Evolutionary conservation across 2,113 vertebrate species (phyloP), one percentile per base, ranked within the genome.

Genomic region (Sylvilagus bachmani): DNA sequence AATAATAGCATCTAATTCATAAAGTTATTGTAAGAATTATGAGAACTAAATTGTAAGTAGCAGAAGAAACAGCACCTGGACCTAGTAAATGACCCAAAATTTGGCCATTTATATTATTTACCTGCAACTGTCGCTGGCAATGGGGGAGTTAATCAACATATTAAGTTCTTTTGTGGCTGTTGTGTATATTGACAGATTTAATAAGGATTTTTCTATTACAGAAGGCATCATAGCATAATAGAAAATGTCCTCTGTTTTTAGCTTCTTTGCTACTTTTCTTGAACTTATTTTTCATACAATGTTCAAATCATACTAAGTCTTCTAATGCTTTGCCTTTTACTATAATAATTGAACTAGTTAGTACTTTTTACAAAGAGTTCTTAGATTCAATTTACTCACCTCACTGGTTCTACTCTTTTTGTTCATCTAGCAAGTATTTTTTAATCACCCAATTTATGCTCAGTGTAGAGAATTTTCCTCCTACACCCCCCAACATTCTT

Each of bases 1-100:
- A 61, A 55, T 87, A 58, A 49, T 55, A 67, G 1, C 10, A 27
- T 13, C 27, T 53, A 53, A 9, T 62, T 70, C 55, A 33, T 36
- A 36, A 91, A 81, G 33, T 66, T 75, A 67, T 93, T n/a, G 6
- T 49, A 49, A 88, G 6, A 89, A 82, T 82, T 89, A 25, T 19
- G 75, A 10, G 13, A 73, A 55, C 33, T 61, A 49, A 94, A 69
- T 61, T 22, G 44, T 33, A 24, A 36, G 17, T 84, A 58, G 25
- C 22, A 51, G 6, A 75, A 4, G 1, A 61, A 49, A 91, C 19
- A 67, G 44, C 12, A 58, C 29, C 22, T 66, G 22, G 29, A 19
- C 17, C 31, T 67, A 55, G 31, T 14, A 51, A 77, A 19, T 24
- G 29, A 49, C 67, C 27, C 33, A 85, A 73, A 67, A 36, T 31